Evolutionary conservation across 2,888 invertebrate species (phyloP), one percentile per base, ranked within the genome.

Genomic region (Phoronis australis): DNA sequence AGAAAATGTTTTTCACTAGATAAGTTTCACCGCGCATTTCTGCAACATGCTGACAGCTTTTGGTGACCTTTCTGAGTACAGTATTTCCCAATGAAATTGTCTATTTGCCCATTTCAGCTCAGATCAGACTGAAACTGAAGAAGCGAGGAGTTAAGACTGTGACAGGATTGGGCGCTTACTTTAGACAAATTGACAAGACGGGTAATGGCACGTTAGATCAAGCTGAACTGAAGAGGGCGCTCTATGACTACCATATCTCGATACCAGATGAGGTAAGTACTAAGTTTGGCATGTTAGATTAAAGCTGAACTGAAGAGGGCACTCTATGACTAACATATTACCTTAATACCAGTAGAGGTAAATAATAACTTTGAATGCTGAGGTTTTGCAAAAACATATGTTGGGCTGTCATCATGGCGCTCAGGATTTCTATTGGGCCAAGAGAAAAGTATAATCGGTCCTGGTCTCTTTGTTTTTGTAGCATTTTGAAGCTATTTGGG

Each of bases 281-380:
- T 31, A 12, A 31, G n/a, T n/a, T n/a, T 22, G 69, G 71, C 1
- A 45, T 64, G 4, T 51, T 74, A 31, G 65, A 66, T 51, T 66
- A 66, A 50, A n/a, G 66, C 62, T 57, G 71, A 71, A 48, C 56
- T 75, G 54, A 71, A 73, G 53, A 64, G 66, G 51, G 69, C 68
- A n/a, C 57, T 75, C 37, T 55, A 65, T 43, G 60, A 64, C 20
- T 73, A 55, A 44, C 69, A 62, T 49, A 66, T 75, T n/a, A n/a
- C n/a, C 22, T 62, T 68, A 22, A 40, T 75, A 0, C 61, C 65
- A 20, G 64, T 65, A 24, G 65, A 71, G 62, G 74, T 73, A 49
- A 57, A 60, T 48, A 31, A 9, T 31, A 12, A 31, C n/a, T n/a
- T n/a, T 22, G 69, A n/a, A n/a, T n/a, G n/a, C n/a, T n/a, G n/a